Percentiles rank a stretch among this genome's conserved stretches.
Evolutionary conservation across 2,888 invertebrate species (phyloP).

Genomic region (Agrypnus murinus): DNA sequence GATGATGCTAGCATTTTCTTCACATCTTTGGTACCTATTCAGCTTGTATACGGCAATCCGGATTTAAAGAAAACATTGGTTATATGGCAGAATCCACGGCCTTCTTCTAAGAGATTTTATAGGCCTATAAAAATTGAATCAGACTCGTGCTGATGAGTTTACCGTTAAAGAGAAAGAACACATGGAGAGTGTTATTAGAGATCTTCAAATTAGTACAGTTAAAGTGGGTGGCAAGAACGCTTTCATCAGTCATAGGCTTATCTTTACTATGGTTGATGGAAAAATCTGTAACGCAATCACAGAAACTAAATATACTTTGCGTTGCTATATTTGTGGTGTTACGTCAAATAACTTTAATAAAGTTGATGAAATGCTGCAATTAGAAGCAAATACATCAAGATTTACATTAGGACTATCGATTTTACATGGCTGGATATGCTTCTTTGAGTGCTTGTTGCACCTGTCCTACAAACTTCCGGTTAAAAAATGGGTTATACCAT

Average conservation of each 20-base stretch:
- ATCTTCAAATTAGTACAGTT: too few species aligned
- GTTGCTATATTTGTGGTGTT: neutral
- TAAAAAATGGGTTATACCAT: constrained; percentile 41
- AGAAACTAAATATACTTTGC: neutral
- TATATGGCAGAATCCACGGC: neutral
- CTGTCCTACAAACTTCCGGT: constrained; percentile 60
- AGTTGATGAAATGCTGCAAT: neutral
- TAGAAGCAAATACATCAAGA: constrained; percentile 26
- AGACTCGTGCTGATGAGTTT: too few species aligned
- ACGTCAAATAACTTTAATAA: neutral
- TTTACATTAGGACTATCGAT: constrained; percentile 58
- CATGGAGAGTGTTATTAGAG: neutral
- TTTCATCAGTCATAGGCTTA: neutral
- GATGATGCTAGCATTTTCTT: neutral
- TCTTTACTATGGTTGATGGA: neutral
- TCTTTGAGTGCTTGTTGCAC: constrained; percentile 62
- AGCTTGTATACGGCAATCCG: neutral
- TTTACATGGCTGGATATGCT: constrained; percentile 63
- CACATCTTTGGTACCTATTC: neutral
- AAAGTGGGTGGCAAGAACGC: neutral
- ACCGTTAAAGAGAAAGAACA: neutral
- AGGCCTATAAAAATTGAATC: neutral
- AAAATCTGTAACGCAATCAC: neutral
- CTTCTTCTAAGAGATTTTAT: neutral
- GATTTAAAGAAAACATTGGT: too few species aligned